Conservation (phyloP, 2,113 vertebrate species). For the Seriola rivoliana region DNA sequence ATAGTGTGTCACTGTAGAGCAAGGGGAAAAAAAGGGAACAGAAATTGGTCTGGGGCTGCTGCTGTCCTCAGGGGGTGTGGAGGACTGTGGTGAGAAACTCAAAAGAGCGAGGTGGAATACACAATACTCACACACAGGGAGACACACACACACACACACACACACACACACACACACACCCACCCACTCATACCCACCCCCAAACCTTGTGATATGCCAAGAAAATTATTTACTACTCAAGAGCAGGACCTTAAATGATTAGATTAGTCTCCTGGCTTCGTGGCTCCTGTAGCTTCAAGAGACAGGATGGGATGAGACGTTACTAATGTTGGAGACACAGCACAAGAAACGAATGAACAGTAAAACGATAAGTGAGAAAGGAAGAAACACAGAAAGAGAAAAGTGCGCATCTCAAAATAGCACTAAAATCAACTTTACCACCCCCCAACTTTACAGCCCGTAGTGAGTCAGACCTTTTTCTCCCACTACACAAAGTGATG, state of each 20-base stretch:
- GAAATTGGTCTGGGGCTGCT: conserved; percentile 32
- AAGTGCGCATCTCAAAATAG: conserved; percentile 22
- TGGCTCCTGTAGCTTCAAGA: conserved; percentile 30
- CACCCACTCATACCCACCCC: conserved; percentile 1
- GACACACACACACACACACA: not conserved
- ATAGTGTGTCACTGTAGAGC: conserved; percentile 54
- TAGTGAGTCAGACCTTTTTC: conserved; percentile 51
- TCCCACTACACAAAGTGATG: conserved; percentile 18
- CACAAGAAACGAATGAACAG: not conserved
- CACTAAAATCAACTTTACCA: conserved; percentile 18
- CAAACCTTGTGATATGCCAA: conserved; percentile 57
- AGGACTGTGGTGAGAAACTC: conserved; percentile 36
- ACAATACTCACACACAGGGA: not conserved
- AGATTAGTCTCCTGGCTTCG: conserved; percentile 70
- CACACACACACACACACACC: not conserved
- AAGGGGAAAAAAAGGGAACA: conserved; percentile 26
- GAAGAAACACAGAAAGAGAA: conserved; percentile 13
- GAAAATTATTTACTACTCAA: conserved; percentile 68
- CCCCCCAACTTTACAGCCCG: not conserved
- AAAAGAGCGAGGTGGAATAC: conserved; percentile 23
- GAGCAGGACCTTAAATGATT: conserved; percentile 62
- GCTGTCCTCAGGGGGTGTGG: conserved; percentile 46
- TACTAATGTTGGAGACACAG: conserved; percentile 21
- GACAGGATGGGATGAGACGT: conserved; percentile 49
- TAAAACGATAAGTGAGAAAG: conserved; percentile 15